These are phyloP conservation scores for Paedocypris sp. DNA, from an alignment of 2,113 vertebrate species.

Conservation along the genomic window DNA sequence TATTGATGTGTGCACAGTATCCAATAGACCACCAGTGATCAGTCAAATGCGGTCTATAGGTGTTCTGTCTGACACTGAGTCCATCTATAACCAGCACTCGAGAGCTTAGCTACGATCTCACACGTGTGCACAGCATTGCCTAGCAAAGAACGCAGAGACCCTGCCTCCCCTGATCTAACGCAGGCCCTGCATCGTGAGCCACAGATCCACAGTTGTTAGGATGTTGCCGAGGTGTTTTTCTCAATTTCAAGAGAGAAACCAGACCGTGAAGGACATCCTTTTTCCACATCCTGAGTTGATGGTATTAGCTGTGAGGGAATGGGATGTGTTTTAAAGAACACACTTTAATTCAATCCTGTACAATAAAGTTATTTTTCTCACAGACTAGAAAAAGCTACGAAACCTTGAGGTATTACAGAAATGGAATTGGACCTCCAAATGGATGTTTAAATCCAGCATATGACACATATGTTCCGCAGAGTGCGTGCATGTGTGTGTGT, in stretches of 20 bases:
- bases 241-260: neutral
- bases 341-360: too few relatives aligned
- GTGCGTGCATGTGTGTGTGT: too few relatives aligned
- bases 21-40: neutral
- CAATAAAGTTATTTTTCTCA: too few relatives aligned
- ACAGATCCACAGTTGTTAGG: neutral
- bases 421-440: too few relatives aligned
- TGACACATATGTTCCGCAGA: too few relatives aligned
- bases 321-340: neutral
- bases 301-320: neutral
- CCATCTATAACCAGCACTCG: neutral
- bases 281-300: neutral
- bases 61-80: neutral
- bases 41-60: neutral
- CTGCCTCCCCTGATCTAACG: constrained; percentile 3
- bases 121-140: neutral
- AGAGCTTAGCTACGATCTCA: neutral
- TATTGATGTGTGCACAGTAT: too few relatives aligned
- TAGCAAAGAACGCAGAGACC: neutral
- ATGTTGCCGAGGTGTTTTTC: neutral
- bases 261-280: neutral
- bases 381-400: too few relatives aligned
- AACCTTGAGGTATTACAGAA: too few relatives aligned
- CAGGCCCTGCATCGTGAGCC: neutral
- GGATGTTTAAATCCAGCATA: too few relatives aligned